A percentile compares a stretch with the other conserved stretches of the same genome.
These are phyloP conservation scores for Whitmania pigra DNA, from an alignment of 1,140 invertebrate species.

Conservation along the genomic window DNA sequence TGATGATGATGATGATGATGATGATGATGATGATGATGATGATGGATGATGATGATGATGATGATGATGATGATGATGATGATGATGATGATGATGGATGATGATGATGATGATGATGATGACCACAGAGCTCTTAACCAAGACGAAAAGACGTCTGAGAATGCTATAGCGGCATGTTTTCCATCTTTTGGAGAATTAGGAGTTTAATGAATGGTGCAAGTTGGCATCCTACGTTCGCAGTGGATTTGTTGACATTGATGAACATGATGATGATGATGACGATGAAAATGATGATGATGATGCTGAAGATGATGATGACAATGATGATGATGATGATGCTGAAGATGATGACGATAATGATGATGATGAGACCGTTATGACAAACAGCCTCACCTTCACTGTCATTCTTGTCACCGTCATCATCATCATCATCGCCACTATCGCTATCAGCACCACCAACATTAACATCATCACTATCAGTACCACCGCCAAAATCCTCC, in stretches of 20 bases:
- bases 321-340: constrained; percentile 9
- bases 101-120: background rate
- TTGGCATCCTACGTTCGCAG: no score
- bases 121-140: no score
- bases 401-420: no score
- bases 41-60: background rate
- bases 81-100: constrained; percentile 13
- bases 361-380: background rate
- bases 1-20: constrained; percentile 7
- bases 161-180: no score
- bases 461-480: no score
- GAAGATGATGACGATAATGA: background rate
- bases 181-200: no score
- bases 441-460: no score
- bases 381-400: no score
- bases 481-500: no score
- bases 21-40: constrained; percentile 13
- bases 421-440: no score
- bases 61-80: constrained; percentile 8
- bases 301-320: background rate
- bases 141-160: no score
- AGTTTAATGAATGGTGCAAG: no score
- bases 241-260: background rate
- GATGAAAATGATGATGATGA: constrained; percentile 1
- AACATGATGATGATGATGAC: background rate